These are phyloP conservation scores for Diplazon laetatorius DNA, from an alignment of 2,888 invertebrate genomes.

Conservation along the genomic window DNA sequence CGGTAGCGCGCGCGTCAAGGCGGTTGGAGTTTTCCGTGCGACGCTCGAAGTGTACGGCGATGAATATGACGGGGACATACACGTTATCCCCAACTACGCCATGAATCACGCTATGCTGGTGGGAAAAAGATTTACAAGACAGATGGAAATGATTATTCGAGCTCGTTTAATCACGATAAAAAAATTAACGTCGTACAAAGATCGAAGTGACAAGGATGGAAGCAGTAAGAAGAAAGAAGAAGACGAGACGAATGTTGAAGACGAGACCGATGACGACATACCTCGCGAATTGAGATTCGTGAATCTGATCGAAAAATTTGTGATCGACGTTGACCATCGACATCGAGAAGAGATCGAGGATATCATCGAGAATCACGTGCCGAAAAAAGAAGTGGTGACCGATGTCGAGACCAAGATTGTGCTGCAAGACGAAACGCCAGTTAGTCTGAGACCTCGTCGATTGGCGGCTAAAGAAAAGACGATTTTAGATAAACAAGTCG, in stretches of 20 bases:
- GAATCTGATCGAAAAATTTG: not conserved
- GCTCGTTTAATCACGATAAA: not conserved
- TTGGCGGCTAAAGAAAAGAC: not conserved
- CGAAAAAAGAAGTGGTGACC: slow-evolving; percentile 64
- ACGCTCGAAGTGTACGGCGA: not conserved
- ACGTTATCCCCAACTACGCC: not conserved
- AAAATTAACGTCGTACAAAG: too few species aligned
- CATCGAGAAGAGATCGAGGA: slow-evolving; percentile 19
- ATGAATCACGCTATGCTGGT: slow-evolving; percentile 20
- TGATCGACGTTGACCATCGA: not conserved
- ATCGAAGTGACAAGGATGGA: too few species aligned
- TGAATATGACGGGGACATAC: not conserved
- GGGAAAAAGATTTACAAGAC: slow-evolving; percentile 4
- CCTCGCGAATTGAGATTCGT: too few species aligned
- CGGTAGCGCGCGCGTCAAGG: slow-evolving; percentile 16
- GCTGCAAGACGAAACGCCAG: not conserved
- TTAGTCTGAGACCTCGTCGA: not conserved
- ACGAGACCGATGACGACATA: not conserved
- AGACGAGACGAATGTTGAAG: too few species aligned
- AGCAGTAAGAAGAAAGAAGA: too few species aligned
- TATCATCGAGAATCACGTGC: slow-evolving; percentile 67
- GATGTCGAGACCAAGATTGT: slow-evolving; percentile 42
- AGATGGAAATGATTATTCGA: slow-evolving; percentile 5
- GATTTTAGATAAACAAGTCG: not conserved
- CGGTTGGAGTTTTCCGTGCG: not conserved